Percentiles rank a stretch among this genome's conserved stretches.
Evolutionary conservation across 2,113 vertebrate genomes (phyloP).

Genomic region (Poecile atricapillus): DNA sequence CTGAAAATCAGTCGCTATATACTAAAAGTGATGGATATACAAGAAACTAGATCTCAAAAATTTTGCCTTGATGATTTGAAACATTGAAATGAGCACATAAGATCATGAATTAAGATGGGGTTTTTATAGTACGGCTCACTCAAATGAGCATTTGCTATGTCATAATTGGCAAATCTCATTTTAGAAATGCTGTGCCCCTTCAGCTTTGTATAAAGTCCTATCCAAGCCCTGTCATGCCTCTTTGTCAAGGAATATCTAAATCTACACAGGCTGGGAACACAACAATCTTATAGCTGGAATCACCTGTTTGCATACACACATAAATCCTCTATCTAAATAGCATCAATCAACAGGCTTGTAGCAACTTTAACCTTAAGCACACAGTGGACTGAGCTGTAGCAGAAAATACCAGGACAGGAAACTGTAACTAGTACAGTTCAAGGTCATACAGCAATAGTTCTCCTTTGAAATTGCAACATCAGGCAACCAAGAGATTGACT

Average conservation of each 20-base stretch:
- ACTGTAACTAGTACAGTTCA: neutral
- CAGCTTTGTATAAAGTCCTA: neutral
- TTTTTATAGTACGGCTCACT: neutral
- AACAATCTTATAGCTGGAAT: neutral
- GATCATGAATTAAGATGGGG: neutral
- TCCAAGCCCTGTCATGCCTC: neutral
- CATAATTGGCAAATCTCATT: neutral
- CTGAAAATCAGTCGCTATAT: neutral
- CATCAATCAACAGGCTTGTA: neutral
- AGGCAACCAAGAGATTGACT: neutral
- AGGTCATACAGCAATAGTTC: neutral
- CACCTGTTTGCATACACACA: neutral
- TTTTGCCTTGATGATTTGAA: neutral
- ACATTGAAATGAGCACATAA: neutral
- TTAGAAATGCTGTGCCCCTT: neutral
- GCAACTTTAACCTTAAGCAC: neutral
- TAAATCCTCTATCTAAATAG: neutral
- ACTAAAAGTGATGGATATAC: neutral
- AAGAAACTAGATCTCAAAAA: neutral
- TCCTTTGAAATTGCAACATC: neutral
- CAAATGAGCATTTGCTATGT: neutral
- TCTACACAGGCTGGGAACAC: neutral
- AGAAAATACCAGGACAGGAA: neutral
- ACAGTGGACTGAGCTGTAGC: neutral
- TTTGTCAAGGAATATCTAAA: neutral